Conservation (phyloP, 2,888 invertebrate genomes). For the Nomada lathburiana region DNA sequence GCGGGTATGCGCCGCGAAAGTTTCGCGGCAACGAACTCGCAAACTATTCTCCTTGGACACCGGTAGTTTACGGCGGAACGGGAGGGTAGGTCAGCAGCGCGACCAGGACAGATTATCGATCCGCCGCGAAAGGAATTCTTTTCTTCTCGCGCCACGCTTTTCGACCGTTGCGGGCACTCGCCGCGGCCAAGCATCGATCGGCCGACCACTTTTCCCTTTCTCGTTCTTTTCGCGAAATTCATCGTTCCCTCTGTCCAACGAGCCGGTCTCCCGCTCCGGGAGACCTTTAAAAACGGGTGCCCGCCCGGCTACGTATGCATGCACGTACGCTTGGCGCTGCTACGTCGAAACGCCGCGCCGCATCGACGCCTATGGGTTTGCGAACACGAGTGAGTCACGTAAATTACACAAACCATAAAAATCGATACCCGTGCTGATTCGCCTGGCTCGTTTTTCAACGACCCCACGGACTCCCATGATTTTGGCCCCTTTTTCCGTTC, state of each 20-base stretch:
- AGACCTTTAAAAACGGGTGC: no score
- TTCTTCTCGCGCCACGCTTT: slow-evolving; percentile 57
- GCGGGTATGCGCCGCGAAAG: slow-evolving; percentile 33
- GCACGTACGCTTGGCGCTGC: not conserved
- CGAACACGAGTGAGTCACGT: slow-evolving; percentile 55
- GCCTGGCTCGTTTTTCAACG: slow-evolving; percentile 47
- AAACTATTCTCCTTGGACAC: slow-evolving; percentile 45
- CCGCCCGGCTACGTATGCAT: no score
- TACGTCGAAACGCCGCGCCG: not conserved
- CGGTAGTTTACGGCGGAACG: slow-evolving; percentile 21
- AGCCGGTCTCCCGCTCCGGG: no score
- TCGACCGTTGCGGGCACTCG: slow-evolving; percentile 54
- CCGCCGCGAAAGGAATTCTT: slow-evolving; percentile 61
- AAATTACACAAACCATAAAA: slow-evolving; percentile 63
- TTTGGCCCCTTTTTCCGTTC: slow-evolving; percentile 42
- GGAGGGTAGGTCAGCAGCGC: slow-evolving; percentile 47
- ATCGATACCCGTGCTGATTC: slow-evolving; percentile 52
- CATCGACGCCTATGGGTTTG: slow-evolving; percentile 32
- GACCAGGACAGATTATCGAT: slow-evolving; percentile 67
- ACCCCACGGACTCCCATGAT: slow-evolving; percentile 32
- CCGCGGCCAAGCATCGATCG: slow-evolving; percentile 21
- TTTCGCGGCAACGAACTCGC: slow-evolving; percentile 47
- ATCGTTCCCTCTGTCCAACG: not conserved
- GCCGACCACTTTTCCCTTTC: slow-evolving; percentile 26
- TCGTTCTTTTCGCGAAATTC: not conserved